Evolutionary conservation across 2,797 vertebrate genomes (phyloP), one percentile per base, ranked within the genome.

Genomic region (Gobionotothen gibberifrons): DNA sequence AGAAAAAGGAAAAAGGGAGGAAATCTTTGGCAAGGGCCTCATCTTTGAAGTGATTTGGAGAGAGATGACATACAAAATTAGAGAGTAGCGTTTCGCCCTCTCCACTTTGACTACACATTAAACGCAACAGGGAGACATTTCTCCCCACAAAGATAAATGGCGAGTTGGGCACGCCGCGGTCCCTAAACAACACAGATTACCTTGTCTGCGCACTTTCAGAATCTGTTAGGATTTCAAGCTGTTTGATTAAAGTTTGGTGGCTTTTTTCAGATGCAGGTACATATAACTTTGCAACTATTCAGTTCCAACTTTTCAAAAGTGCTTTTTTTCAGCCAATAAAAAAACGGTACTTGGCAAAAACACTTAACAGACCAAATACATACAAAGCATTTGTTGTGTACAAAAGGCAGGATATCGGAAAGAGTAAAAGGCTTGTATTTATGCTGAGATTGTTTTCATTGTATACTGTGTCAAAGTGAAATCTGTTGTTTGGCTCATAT

Each of bases 1-100:
- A 74, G 76, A 75, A 75, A 85, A 78, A 80, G 71, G 75, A 90
- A 86, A 89, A 82, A 79, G 87, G 82, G 32, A 87, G 85, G 83
- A 81, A 93, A 92, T 94, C 84, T 93, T 91, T 94, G 93, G 94
- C 94, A 91, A 83, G 77, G 82, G 83, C 72, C 85, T 87, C 76
- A 83, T 89, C 92, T 95, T 95, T 95, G 94, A 95, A 94, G 94
- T 80, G 83, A 93, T 94, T 95, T 95, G 94, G 94, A 95, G 86
- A 84, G 91, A 94, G 94, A 95, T 95, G 93, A 95, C 94, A 94
- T 94, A 82, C 67, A 66, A 90, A 94, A 94, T 92, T 93, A 90
- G 91, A 93, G 92, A 90, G 93, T 86, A 86, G 88, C 90, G 82
- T 85, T 87, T 89, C 84, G 88, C 90, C 91, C 92, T 92, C 89